These are phyloP conservation scores for Steinernema scapterisci DNA, from an alignment of 2,888 invertebrate genomes.

Conservation along the genomic window DNA sequence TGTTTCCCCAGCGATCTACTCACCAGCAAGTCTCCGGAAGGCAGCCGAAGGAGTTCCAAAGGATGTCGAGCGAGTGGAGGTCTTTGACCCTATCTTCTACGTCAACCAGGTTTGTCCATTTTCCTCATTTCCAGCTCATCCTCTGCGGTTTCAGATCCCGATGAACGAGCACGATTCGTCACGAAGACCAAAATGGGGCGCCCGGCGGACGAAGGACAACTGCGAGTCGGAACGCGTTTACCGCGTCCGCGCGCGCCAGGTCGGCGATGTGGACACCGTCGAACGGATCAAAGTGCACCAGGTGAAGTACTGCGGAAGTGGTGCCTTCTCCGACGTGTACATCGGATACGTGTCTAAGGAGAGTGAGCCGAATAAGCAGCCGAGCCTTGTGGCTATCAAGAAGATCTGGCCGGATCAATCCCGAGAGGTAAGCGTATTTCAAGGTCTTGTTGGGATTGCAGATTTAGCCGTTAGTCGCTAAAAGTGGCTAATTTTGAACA, in stretches of 20 bases:
- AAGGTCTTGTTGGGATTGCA: no score
- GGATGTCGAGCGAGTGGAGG: not conserved
- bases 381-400: constrained; percentile 25
- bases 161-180: constrained; percentile 1
- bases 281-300: constrained; percentile 34
- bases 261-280: constrained; percentile 36
- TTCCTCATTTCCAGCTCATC: not conserved
- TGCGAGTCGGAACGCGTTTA: constrained; percentile 24
- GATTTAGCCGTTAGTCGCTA: no score
- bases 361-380: constrained; percentile 24
- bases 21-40: not conserved
- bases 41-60: not conserved
- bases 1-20: not conserved
- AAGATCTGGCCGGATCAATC: constrained; percentile 41
- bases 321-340: constrained; percentile 36
- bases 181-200: not conserved
- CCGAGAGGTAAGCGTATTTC: constrained; percentile 28
- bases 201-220: not conserved
- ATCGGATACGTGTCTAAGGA: constrained; percentile 27
- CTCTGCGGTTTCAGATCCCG: not conserved
- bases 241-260: constrained; percentile 6
- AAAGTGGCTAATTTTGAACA: no score
- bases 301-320: constrained; percentile 35
- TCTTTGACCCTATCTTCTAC: not conserved
- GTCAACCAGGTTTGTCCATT: not conserved